phyloP scores from a whole-genome alignment of 2,888 invertebrate species.

The Aspidapion aeneum region DNA sequence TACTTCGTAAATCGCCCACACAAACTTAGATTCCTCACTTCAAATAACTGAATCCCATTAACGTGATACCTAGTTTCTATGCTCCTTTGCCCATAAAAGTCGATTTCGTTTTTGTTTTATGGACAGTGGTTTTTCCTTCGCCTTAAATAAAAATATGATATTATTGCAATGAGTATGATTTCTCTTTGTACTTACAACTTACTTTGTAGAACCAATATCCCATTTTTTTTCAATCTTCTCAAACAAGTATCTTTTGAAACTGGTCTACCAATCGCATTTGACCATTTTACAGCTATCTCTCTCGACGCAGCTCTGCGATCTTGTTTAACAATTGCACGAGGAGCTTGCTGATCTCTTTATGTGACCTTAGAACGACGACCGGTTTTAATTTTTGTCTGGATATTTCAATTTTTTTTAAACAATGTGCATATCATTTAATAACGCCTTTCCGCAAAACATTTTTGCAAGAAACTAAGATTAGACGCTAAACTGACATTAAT shows the following conservation, averaged over 20 bases:
- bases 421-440: not conserved
- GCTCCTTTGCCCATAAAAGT: slow-evolving; percentile 6
- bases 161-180: no score
- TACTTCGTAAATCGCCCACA: not conserved
- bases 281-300: slow-evolving; percentile 4
- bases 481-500: not conserved
- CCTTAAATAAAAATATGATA: no score
- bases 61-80: slow-evolving; percentile 2
- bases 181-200: no score
- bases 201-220: no score
- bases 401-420: slow-evolving; percentile 2
- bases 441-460: slow-evolving; percentile 1
- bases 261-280: slow-evolving; percentile 4
- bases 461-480: not conserved
- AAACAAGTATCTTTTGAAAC: not conserved
- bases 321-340: slow-evolving; percentile 3
- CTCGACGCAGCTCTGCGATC: slow-evolving; percentile 3
- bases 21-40: slow-evolving; percentile 3
- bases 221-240: slow-evolving; percentile 1
- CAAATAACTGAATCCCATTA: slow-evolving; percentile 2
- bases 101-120: slow-evolving; percentile 3
- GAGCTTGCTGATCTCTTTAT: slow-evolving; percentile 3
- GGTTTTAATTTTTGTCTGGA: slow-evolving; percentile 3
- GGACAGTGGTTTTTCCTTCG: not conserved
- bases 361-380: slow-evolving; percentile 2